Percentiles rank a stretch among this genome's conserved stretches.
Conservation (phyloP, 2,113 vertebrate genomes). For the Leptosomus discolor region DNA sequence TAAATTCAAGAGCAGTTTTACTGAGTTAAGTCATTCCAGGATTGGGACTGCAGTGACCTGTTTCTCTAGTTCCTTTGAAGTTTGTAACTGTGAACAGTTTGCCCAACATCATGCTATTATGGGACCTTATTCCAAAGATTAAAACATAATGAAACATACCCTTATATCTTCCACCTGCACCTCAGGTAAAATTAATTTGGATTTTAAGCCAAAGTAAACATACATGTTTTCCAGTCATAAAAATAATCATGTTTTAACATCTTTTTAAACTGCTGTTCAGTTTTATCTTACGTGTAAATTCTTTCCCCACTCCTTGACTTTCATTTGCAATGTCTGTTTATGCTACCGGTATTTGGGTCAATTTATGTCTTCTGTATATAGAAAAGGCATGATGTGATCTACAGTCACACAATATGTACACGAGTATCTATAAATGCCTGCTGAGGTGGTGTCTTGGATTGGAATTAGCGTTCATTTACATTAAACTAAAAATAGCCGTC, state of each 20-base stretch:
- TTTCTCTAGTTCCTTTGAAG: not conserved
- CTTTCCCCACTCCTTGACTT: not conserved
- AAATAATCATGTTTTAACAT: not conserved
- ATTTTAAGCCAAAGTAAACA: not conserved
- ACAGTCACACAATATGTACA: not conserved
- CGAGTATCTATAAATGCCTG: not conserved
- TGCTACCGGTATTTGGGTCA: not conserved
- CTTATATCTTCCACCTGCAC: not conserved
- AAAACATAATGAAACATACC: not conserved
- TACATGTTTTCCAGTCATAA: not conserved
- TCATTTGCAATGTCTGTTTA: not conserved
- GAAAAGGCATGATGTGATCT: not conserved
- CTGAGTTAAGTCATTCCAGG: not conserved
- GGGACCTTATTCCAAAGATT: not conserved
- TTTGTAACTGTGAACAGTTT: not conserved
- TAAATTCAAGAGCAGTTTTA: not conserved
- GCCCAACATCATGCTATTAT: not conserved
- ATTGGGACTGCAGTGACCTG: not conserved
- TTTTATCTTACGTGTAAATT: not conserved
- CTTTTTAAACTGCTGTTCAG: not conserved
- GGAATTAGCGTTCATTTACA: not conserved
- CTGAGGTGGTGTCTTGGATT: not conserved
- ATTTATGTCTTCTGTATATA: not conserved
- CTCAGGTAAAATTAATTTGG: not conserved
- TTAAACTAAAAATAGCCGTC: not conserved